These are phyloP conservation scores for Callosobruchus maculatus DNA, from an alignment of 2,888 invertebrate genomes.

Conservation along the genomic window DNA sequence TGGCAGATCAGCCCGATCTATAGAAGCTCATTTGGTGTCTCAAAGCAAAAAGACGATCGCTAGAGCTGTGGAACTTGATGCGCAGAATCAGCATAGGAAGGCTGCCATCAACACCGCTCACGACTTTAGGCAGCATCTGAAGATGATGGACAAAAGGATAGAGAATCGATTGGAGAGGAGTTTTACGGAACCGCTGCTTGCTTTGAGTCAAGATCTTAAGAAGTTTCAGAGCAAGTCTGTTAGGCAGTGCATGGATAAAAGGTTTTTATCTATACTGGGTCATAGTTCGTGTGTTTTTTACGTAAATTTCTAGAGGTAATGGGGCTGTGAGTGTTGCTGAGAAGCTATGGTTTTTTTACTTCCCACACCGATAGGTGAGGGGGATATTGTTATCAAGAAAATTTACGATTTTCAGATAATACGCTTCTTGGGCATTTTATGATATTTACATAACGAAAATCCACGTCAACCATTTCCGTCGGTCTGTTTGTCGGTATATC, in stretches of 20 bases:
- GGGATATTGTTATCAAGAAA: too few species aligned
- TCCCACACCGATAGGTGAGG: too few species aligned
- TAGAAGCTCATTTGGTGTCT: constrained; percentile 62
- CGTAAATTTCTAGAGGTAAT: too few species aligned
- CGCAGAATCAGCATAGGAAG: constrained; percentile 34
- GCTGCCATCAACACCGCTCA: constrained; percentile 30
- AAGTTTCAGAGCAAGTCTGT: constrained; percentile 61
- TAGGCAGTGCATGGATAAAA: constrained; percentile 60
- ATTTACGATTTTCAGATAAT: too few species aligned
- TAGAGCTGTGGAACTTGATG: constrained; percentile 48
- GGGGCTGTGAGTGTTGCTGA: too few species aligned
- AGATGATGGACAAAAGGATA: constrained; percentile 48
- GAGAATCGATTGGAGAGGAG: constrained; percentile 54
- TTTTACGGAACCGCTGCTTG: constrained; percentile 56
- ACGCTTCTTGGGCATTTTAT: too few species aligned
- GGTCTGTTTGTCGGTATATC: too few species aligned
- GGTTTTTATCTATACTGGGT: constrained; percentile 47
- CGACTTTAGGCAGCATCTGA: constrained; percentile 39
- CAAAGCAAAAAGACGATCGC: constrained; percentile 56
- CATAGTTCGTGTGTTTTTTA: too few species aligned
- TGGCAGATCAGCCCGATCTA: constrained; percentile 42
- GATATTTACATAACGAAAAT: too few species aligned
- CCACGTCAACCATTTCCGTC: too few species aligned
- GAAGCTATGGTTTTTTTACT: too few species aligned
- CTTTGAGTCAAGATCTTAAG: constrained; percentile 60